These are phyloP conservation scores for Stegana nigrithorax DNA, from an alignment of 2,888 invertebrate species.

Conservation along the genomic window DNA sequence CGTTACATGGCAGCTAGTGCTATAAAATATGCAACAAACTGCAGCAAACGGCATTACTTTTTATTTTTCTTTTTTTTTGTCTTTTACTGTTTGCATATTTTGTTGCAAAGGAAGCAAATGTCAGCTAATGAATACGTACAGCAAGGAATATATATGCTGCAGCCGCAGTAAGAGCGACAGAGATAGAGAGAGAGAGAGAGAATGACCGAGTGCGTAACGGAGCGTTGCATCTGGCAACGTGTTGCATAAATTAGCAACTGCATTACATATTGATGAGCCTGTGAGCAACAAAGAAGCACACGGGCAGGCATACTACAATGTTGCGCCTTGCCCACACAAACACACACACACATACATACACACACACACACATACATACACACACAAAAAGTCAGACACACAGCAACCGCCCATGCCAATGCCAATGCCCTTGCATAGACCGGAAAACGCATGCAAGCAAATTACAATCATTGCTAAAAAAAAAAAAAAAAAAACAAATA, in stretches of 20 bases:
- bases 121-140: conserved; percentile 18
- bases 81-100: too few relatives aligned
- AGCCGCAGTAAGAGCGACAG: neutral
- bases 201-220: neutral
- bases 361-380: too few relatives aligned
- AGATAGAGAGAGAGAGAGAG: neutral
- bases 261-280: conserved; percentile 17
- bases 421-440: neutral
- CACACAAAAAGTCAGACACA: too few relatives aligned
- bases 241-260: conserved; percentile 51
- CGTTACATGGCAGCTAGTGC: neutral
- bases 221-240: conserved; percentile 34
- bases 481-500: too few relatives aligned
- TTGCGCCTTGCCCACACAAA: neutral
- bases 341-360: too few relatives aligned
- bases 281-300: conserved; percentile 9
- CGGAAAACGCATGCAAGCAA: conserved; percentile 12
- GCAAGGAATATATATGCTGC: neutral
- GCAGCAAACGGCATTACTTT: neutral
- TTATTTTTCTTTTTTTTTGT: too few relatives aligned
- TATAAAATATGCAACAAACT: neutral
- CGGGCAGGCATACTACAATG: neutral
- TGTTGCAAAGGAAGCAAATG: conserved; percentile 38
- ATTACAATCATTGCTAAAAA: neutral
- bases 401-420: neutral